Evolutionary conservation across 2,797 vertebrate genomes (phyloP).

Genomic region (Gadopsis bispinosus): DNA sequence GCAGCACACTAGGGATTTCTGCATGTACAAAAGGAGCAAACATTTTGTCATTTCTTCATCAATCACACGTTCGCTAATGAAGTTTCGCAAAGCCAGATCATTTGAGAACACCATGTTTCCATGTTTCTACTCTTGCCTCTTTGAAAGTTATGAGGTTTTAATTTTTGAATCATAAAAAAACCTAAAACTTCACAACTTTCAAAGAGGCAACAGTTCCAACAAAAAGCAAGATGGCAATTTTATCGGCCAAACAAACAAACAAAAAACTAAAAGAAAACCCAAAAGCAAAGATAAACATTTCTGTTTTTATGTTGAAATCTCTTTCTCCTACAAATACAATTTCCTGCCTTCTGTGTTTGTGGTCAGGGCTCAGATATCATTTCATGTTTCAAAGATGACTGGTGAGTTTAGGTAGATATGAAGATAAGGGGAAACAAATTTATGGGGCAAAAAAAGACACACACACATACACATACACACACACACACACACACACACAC

Average conservation of each 20-base stretch:
- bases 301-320: not conserved
- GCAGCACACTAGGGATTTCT: conserved; percentile 20
- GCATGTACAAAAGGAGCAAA: conserved; percentile 16
- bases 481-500: not conserved
- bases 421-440: too few relatives aligned
- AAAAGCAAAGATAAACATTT: not conserved
- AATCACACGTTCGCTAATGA: not conserved
- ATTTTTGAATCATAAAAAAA: too few relatives aligned
- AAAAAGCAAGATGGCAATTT: conserved; percentile 7
- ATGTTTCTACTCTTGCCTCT: not conserved
- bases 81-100: conserved; percentile 2
- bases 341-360: not conserved
- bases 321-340: not conserved
- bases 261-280: not conserved
- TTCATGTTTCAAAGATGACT: not conserved
- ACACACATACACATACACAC: too few relatives aligned
- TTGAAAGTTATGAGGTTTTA: conserved; percentile 5
- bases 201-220: not conserved
- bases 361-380: not conserved
- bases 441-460: too few relatives aligned
- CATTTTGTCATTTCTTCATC: conserved; percentile 2
- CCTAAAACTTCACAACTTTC: too few relatives aligned
- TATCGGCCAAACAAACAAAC: not conserved
- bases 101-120: not conserved
- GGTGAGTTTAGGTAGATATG: too few relatives aligned